Conservation (phyloP, 1,140 invertebrate genomes). For the Steinernema khuongi region DNA sequence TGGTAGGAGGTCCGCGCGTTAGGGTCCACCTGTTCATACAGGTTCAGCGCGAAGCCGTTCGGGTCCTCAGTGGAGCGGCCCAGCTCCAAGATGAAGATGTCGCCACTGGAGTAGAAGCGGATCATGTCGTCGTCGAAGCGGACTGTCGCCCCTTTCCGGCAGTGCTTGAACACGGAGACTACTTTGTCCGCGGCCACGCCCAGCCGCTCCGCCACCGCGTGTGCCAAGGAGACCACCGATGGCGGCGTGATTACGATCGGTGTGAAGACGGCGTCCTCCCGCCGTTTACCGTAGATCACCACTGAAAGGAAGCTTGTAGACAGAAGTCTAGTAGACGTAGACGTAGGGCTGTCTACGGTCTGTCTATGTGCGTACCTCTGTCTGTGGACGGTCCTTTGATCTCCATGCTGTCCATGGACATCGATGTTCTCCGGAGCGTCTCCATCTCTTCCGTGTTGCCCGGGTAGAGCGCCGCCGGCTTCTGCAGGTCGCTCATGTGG, state of each 20-base stretch:
- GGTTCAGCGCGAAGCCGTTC: not conserved
- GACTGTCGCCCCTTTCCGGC: constrained; percentile 82
- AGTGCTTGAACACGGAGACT: constrained; percentile 89
- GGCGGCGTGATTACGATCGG: constrained; percentile 91
- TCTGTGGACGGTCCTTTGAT: constrained; percentile 38
- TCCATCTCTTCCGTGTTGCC: constrained; percentile 78
- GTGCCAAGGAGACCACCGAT: constrained; percentile 79
- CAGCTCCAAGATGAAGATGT: constrained; percentile 81
- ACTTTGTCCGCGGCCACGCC: constrained; percentile 94
- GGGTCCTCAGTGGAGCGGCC: constrained; percentile 64
- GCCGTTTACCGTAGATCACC: constrained; percentile 91
- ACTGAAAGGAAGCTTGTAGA: constrained; percentile 79
- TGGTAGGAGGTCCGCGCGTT: not conserved
- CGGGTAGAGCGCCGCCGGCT: constrained; percentile 88
- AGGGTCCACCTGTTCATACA: not conserved
- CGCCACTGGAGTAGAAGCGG: constrained; percentile 93
- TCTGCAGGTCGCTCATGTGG: constrained; percentile 84
- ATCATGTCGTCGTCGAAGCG: constrained; percentile 99
- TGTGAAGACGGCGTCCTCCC: constrained; percentile 90
- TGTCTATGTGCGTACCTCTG: constrained; percentile 33
- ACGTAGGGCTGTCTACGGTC: not conserved
- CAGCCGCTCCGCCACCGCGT: constrained; percentile 97
- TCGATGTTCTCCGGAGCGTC: constrained; percentile 59
- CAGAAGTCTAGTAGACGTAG: too few relatives aligned
- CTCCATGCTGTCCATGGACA: constrained; percentile 29